Evolutionary conservation across 1,140 invertebrate genomes (phyloP), one percentile per base, ranked within the genome.

Genomic region (Penaeus japonicus): DNA sequence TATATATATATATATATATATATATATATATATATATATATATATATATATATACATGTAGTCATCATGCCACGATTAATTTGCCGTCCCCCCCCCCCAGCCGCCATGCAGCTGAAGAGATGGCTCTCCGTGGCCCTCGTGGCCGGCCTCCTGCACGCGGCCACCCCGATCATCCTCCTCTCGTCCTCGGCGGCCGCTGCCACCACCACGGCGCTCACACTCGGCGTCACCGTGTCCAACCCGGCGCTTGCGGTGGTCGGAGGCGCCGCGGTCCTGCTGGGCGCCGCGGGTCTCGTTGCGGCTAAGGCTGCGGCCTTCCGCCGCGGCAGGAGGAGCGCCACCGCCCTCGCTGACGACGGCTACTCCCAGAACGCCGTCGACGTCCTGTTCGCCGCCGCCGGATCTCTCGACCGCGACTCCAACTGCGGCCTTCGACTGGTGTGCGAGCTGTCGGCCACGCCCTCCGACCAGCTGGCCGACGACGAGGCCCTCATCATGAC

Each of bases 371-470:
- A 62, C 54, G 85, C 75, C 18, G 17, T 79, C 22, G 85, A 86
- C 30, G 53, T 65, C 12, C 54, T 86, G 30, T 79, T 86, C n/a
- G 32, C 55, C 20, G 59, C 57, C n/a, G 85, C 85, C 1, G 55
- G 27, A 2, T 20, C 55, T 10, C 10, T 86, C 32, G 85, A 86
- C 77, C 75, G 39, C 3, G 4, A 78, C 54, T 57, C 77, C 75
- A 78, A 78, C 35, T 86, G 85, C 15, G 85, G 85, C 30, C 85
- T 80, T 27, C 85, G 85, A 1, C 54, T 86, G 18, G 75, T 86
- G 22, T 86, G 85, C 85, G 85, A 86, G 55, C 35, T 86, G 77
- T 75, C 85, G 17, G 78, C 85, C 75, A 65, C 57, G 17, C 55
- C 55, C 4, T 32, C 12, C 32, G 57, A 15, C 55, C 55, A 80